Evolutionary conservation across 1,140 invertebrate species (phyloP).

Genomic region (Bombus sibiricus): DNA sequence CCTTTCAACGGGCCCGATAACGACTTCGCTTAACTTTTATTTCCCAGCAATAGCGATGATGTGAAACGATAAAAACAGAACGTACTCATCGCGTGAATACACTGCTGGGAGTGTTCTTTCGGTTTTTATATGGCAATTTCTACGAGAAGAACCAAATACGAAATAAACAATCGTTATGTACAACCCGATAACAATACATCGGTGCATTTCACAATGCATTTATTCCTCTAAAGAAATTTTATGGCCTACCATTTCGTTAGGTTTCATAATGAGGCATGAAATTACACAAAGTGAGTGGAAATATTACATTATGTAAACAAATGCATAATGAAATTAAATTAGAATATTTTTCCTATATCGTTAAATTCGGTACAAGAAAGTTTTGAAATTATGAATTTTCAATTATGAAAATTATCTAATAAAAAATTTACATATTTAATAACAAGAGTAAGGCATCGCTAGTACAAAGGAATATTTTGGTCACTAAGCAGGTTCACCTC

Average conservation of each 20-base stretch:
- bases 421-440: too few relatives aligned
- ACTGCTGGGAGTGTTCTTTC: not conserved
- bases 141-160: not conserved
- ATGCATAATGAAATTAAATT: not conserved
- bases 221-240: not conserved
- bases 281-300: not conserved
- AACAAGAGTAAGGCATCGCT: not conserved
- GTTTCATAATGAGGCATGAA: too few relatives aligned
- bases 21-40: conserved; percentile 18
- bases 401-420: not conserved
- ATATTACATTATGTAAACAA: not conserved
- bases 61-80: conserved; percentile 11
- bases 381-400: not conserved
- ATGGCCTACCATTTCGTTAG: not conserved
- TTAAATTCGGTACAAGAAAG: not conserved
- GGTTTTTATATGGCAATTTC: not conserved
- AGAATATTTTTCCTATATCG: not conserved
- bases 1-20: not conserved
- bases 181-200: not conserved
- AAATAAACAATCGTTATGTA: not conserved
- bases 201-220: not conserved
- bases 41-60: not conserved
- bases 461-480: not conserved
- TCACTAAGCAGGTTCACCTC: too few relatives aligned
- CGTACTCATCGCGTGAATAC: not conserved